These are phyloP conservation scores for Elgaria multicarinata DNA, from an alignment of 2,113 vertebrate genomes.

Conservation along the genomic window DNA sequence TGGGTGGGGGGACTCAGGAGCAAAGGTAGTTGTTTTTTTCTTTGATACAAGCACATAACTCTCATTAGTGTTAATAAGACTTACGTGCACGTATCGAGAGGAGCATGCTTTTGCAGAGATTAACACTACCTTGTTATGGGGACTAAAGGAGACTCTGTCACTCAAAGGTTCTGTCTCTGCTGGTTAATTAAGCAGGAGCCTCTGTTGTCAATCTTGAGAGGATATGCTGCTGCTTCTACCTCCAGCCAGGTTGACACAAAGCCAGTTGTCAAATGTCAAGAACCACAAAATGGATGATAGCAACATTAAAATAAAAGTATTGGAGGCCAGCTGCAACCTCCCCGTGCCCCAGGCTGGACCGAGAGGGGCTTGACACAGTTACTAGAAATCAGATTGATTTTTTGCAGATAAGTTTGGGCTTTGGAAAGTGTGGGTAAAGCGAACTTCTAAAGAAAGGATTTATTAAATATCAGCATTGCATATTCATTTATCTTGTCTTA, in stretches of 20 bases:
- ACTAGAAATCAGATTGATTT: conserved; percentile 48
- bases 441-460: conserved; percentile 19
- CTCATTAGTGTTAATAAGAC: conserved; percentile 64
- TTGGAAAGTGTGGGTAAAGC: conserved; percentile 20
- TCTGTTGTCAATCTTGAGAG: conserved; percentile 53
- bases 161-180: conserved; percentile 43
- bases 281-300: conserved; percentile 30
- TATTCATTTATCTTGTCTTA: conserved; percentile 40
- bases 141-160: conserved; percentile 65
- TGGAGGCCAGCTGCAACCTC: conserved; percentile 13
- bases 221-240: conserved; percentile 11
- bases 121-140: conserved; percentile 53
- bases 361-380: conserved; percentile 40
- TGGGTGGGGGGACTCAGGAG: conserved; percentile 30
- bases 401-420: conserved; percentile 44
- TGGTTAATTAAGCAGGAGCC: conserved; percentile 67
- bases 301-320: conserved; percentile 23
- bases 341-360: conserved; percentile 10
- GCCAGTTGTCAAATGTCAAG: conserved; percentile 48
- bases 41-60: conserved; percentile 57
- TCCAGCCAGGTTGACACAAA: conserved; percentile 54
- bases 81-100: conserved; percentile 45
- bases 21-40: conserved; percentile 46
- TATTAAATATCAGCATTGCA: conserved; percentile 2
- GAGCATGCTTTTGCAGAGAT: conserved; percentile 64